Conservation (phyloP, 2,113 vertebrate species). For the Sorex araneus region DNA sequence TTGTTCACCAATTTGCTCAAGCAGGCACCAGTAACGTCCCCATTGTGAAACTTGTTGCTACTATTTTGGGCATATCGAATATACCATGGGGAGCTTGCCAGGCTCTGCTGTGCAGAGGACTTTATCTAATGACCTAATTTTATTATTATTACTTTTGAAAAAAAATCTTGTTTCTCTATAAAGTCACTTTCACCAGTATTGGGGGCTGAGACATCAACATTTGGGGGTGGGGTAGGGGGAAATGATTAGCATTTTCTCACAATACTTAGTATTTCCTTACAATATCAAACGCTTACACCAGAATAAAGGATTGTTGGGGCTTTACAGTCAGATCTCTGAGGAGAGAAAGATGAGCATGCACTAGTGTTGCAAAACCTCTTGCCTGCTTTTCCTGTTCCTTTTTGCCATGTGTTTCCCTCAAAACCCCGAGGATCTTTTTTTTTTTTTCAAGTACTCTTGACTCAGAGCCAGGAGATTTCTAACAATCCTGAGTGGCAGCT, state of each 20-base stretch:
- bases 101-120: too few relatives aligned
- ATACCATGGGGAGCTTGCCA: too few relatives aligned
- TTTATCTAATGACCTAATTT: background rate
- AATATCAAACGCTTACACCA: background rate
- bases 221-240: background rate
- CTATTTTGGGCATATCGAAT: too few relatives aligned
- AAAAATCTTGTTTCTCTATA: constrained; percentile 16
- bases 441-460: background rate
- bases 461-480: background rate
- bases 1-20: too few relatives aligned
- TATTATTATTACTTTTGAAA: background rate
- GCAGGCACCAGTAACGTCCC: too few relatives aligned
- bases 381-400: background rate
- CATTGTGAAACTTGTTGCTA: too few relatives aligned
- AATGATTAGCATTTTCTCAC: background rate
- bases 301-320: background rate
- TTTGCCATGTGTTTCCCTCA: background rate
- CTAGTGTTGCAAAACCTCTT: background rate
- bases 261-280: background rate
- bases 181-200: background rate
- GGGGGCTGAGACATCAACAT: background rate
- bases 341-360: background rate
- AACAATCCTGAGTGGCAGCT: constrained; percentile 32
- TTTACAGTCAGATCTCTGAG: background rate
- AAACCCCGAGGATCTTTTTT: background rate